Evolutionary conservation across 2,888 invertebrate species (phyloP).

Genomic region (Drosophila flavopinicola): DNA sequence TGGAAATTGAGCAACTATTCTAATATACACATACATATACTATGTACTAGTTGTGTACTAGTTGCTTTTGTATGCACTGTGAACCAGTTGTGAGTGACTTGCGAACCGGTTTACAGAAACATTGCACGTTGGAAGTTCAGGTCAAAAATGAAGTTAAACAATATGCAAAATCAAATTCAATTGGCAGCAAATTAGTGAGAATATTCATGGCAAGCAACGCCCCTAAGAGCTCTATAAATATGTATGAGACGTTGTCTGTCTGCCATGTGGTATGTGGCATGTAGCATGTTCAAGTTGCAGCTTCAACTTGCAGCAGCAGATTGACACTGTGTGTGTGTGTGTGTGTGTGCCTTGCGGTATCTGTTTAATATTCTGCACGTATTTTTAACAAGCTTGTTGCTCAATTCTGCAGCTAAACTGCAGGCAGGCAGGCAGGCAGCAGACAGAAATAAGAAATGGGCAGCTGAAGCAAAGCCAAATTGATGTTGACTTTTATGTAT

Average conservation of each 20-base stretch:
- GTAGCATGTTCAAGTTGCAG: conserved; percentile 26
- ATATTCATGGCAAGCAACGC: conserved; percentile 49
- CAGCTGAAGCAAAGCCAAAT: background rate
- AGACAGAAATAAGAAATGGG: background rate
- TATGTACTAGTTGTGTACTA: too few species aligned
- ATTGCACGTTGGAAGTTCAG: conserved; percentile 6
- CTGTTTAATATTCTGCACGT: conserved; percentile 56
- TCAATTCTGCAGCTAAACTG: conserved; percentile 57
- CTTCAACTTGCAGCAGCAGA: conserved; percentile 1
- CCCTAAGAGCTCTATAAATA: conserved; percentile 50
- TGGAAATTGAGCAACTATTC: too few species aligned
- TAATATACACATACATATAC: too few species aligned
- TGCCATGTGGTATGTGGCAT: conserved; percentile 12
- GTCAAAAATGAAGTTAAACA: conserved; percentile 24
- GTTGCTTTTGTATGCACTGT: too few species aligned
- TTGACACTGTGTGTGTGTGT: background rate
- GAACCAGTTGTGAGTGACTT: background rate
- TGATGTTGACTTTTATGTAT: conserved; percentile 33
- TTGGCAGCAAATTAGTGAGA: conserved; percentile 63
- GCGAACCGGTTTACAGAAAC: too few species aligned
- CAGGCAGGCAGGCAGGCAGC: conserved; percentile 6
- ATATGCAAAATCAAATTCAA: conserved; percentile 56
- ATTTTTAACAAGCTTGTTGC: conserved; percentile 61
- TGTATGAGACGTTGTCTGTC: conserved; percentile 42
- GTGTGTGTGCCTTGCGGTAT: conserved; percentile 3